Conservation (phyloP, 2,113 vertebrate species). For the Dendropsophus ebraccatus region DNA sequence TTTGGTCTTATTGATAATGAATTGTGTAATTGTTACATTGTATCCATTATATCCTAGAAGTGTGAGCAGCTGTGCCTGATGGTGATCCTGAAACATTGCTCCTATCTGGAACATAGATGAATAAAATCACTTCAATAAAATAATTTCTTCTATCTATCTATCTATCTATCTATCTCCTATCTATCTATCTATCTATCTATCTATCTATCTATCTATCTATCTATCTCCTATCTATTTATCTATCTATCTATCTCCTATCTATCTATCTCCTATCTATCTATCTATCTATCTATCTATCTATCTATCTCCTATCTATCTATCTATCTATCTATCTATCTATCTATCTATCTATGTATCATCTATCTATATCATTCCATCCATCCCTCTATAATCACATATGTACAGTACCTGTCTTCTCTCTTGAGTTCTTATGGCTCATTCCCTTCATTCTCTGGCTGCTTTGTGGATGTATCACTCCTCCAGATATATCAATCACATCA, state of each 20-base stretch:
- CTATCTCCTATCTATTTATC: not conserved
- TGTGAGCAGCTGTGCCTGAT: no score
- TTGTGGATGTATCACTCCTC: not conserved
- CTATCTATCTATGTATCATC: not conserved
- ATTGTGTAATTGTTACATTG: no score
- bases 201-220: not conserved
- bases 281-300: not conserved
- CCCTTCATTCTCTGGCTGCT: not conserved
- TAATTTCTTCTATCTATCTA: constrained; percentile 3
- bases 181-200: not conserved
- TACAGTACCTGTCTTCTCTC: no score
- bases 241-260: not conserved
- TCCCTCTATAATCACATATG: no score
- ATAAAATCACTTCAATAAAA: no score
- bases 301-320: not conserved
- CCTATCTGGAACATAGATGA: no score
- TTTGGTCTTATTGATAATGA: no score
- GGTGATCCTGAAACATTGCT: no score
- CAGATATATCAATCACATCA: constrained; percentile 4
- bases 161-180: not conserved
- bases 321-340: constrained; percentile 1
- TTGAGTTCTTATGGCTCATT: not conserved
- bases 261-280: not conserved
- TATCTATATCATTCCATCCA: not conserved
- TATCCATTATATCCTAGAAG: no score